These are phyloP conservation scores for Crocidura indochinensis DNA, from an alignment of 2,797 vertebrate species.

Conservation along the genomic window DNA sequence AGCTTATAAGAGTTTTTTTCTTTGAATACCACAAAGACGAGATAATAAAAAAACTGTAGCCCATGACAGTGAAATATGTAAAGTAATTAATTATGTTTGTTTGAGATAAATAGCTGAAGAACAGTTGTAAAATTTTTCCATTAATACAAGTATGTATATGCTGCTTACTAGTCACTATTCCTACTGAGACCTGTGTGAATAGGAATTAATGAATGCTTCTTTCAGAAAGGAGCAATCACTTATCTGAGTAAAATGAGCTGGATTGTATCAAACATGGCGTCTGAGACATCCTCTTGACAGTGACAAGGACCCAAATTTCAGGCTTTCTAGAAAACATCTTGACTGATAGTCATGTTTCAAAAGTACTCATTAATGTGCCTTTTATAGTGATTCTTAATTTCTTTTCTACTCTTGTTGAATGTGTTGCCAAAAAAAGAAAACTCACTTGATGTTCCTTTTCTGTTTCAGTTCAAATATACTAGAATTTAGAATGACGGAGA, in stretches of 20 bases:
- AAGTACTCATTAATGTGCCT: background rate
- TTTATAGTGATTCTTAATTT: slow-evolving; percentile 30
- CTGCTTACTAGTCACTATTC: background rate
- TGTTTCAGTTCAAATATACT: slow-evolving; percentile 5
- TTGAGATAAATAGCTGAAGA: slow-evolving; percentile 38
- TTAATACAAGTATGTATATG: slow-evolving; percentile 22
- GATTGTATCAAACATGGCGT: background rate
- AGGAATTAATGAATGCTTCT: slow-evolving; percentile 26
- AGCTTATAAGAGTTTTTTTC: slow-evolving; percentile 2
- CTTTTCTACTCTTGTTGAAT: slow-evolving; percentile 50
- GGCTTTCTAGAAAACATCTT: slow-evolving; percentile 18
- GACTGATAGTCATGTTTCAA: background rate
- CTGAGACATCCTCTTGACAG: background rate
- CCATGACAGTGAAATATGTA: background rate
- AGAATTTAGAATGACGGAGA: background rate
- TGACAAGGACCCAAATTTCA: background rate
- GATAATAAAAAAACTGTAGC: slow-evolving; percentile 43
- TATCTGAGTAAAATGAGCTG: background rate
- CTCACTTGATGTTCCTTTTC: background rate
- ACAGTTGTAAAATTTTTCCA: slow-evolving; percentile 11
- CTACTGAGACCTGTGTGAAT: background rate
- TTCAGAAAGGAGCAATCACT: slow-evolving; percentile 20
- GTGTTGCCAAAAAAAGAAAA: slow-evolving; percentile 18
- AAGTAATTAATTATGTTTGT: slow-evolving; percentile 27
- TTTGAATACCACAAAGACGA: slow-evolving; percentile 43